Evolutionary conservation across 1,140 invertebrate genomes (phyloP), one percentile per base, ranked within the genome.

Genomic region (Asobara japonica): DNA sequence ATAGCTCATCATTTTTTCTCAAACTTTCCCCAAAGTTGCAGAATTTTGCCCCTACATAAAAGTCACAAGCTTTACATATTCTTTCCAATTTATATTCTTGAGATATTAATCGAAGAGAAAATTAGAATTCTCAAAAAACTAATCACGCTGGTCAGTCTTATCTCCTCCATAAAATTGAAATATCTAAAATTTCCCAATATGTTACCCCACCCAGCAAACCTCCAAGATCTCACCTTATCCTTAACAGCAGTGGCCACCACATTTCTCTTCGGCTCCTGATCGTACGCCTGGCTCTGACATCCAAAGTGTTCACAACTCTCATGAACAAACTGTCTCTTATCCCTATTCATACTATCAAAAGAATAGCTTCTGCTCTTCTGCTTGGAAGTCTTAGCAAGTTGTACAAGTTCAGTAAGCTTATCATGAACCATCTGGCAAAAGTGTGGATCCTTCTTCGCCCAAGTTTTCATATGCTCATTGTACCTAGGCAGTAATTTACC

Each of bases 301-400:
- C 97, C 96, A 89, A 98, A 99, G 83, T 96, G 94, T 80, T 97
- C 94, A 74, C 96, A 97, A 78, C 97, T 91, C 81, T 99, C 97
- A 84, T 98, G 97, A 7, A 99, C 91, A 77, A 98, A 92, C 65
- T 91, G 89, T 10, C 97, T 89, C 81, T 97, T 97, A 71, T 96
- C 94, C 13, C 94, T 89, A 81, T 97, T 97, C 96, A 98, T 97
- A 8, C 93, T 91, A 8, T 95, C 93, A 83, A 99, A 98, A 0
- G 96, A 95, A 83, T 96, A 93, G 68, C 93, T 93, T 0, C 95
- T 89, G n/a, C 92, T 95, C 77, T 93, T 93, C 76, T 95, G 94
- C 77, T 96, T 95, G 77, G 95, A 95, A 82, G 94, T 92, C 88
- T 98, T 97, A 1, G 96, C 93, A 60, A 94, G 87, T 78, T 97